A percentile compares a stretch with the other conserved stretches of the same genome.
phyloP scores from a whole-genome alignment of 2,797 vertebrate species.

The Hybognathus amarus region DNA sequence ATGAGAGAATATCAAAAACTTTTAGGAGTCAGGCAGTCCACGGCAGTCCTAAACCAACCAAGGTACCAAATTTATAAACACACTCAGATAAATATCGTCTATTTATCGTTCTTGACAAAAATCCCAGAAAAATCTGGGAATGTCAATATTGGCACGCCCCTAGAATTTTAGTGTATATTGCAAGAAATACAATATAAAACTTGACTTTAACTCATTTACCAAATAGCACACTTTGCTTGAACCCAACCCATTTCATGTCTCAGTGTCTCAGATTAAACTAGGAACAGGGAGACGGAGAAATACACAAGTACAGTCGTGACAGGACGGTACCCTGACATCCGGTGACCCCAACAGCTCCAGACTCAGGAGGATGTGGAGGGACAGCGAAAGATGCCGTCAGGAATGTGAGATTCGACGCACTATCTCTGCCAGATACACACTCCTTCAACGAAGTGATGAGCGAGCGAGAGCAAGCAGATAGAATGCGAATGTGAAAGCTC shows the following conservation, averaged over 20 bases:
- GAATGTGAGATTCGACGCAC: conserved; percentile 65
- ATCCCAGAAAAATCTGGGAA: too few relatives aligned
- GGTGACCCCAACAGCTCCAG: conserved; percentile 62
- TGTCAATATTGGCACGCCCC: too few relatives aligned
- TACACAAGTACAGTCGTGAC: conserved; percentile 38
- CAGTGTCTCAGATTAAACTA: conserved; percentile 55
- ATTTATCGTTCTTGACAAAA: too few relatives aligned
- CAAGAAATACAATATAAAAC: neutral
- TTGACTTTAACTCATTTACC: neutral
- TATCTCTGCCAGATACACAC: conserved; percentile 61
- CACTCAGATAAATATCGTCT: too few relatives aligned
- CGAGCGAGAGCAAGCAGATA: conserved; percentile 53
- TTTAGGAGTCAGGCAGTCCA: too few relatives aligned
- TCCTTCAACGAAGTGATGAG: conserved; percentile 56
- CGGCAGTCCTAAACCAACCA: too few relatives aligned
- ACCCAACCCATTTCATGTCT: neutral
- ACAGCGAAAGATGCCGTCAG: conserved; percentile 64
- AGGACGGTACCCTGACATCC: conserved; percentile 67
- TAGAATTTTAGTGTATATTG: neutral
- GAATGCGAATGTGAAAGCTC: conserved; percentile 66
- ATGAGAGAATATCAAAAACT: too few relatives aligned
- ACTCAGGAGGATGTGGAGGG: conserved; percentile 59
- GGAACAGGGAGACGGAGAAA: conserved; percentile 58
- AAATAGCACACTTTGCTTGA: neutral
- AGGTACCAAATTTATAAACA: too few relatives aligned